Evolutionary conservation across 2,797 vertebrate genomes (phyloP), one percentile per base, ranked within the genome.

Genomic region (Acestrorhynchus altus): DNA sequence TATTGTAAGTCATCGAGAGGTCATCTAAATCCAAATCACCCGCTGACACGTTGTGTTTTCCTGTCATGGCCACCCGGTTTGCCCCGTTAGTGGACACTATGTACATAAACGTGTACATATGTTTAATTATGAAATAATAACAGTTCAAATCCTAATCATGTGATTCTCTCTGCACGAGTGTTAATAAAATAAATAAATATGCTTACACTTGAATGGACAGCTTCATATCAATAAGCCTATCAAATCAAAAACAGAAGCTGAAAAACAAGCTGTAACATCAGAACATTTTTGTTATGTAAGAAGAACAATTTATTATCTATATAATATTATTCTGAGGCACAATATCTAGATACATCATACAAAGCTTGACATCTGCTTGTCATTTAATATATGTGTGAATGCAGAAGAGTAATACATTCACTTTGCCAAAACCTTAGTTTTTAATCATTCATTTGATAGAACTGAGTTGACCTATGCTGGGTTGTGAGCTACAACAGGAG

Each of bases 181-280:
- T 22, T 42, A 42, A 44, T 42, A 76, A 52, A 28, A 44, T 66
- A 76, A 81, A 76, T 72, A 72, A 80, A 80, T 42, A n/a, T 13
- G 56, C n/a, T 46, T 63, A 26, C 12, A 67, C 26, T 56, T 69
- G 18, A 68, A 68, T 11, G 8, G 9, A 35, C 35, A 22, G 40
- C 54, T 12, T 68, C 47, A 9, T 13, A 39, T 65, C 12, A 64
- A 22, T 26, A 51, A 64, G 46, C 46, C 52, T 70, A 76, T 77
- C 52, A 78, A 60, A 56, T 22, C 28, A 66, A 5, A 72, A 67
- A 83, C 28, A 28, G 49, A 57, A 8, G 22, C 39, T 24, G 2
- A 74, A 70, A 73, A 65, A 42, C 51, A 66, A 54, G 13, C 54
- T 22, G 71, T 73, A 39, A 80, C 40, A 51, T 18, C 18, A 73